A percentile compares a stretch with the other conserved stretches of the same genome.
phyloP scores from a whole-genome alignment of 2,888 invertebrate species.

The Amphipoea oculea region DNA sequence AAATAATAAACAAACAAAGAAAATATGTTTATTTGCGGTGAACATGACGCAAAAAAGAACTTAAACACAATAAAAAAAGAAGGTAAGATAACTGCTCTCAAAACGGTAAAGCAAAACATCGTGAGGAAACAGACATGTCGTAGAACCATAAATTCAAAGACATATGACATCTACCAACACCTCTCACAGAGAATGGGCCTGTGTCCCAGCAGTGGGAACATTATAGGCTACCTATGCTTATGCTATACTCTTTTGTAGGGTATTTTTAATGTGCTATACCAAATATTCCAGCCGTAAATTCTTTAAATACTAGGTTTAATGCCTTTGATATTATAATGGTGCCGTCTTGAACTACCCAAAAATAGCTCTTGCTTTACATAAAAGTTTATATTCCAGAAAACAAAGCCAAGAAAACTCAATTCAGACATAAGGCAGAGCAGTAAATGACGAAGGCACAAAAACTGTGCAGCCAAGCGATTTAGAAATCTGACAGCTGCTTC shows the following conservation, averaged over 20 bases:
- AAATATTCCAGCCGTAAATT: background rate
- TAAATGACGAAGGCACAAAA: background rate
- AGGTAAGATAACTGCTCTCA: too few species aligned
- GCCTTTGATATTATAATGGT: background rate
- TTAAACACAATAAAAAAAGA: too few species aligned
- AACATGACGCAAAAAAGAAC: too few species aligned
- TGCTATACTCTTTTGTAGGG: background rate
- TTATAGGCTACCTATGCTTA: too few species aligned
- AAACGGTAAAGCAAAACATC: too few species aligned
- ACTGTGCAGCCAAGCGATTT: background rate
- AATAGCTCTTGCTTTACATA: background rate
- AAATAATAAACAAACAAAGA: too few species aligned
- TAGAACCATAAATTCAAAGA: too few species aligned
- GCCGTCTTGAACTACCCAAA: background rate
- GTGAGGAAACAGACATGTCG: too few species aligned
- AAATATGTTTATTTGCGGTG: too few species aligned
- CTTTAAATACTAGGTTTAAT: background rate
- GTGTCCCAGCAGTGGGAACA: too few species aligned
- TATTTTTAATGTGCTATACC: background rate
- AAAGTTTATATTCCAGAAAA: background rate
- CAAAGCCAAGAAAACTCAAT: background rate
- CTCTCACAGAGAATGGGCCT: too few species aligned
- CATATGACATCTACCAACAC: too few species aligned
- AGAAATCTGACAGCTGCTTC: conserved; percentile 14
- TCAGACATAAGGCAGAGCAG: background rate